Percentiles rank a stretch among this genome's conserved stretches.
Evolutionary conservation across 64 coral and sea anemone species (phyloP).

Genomic region (Hydrozoanthus tunicans): DNA sequence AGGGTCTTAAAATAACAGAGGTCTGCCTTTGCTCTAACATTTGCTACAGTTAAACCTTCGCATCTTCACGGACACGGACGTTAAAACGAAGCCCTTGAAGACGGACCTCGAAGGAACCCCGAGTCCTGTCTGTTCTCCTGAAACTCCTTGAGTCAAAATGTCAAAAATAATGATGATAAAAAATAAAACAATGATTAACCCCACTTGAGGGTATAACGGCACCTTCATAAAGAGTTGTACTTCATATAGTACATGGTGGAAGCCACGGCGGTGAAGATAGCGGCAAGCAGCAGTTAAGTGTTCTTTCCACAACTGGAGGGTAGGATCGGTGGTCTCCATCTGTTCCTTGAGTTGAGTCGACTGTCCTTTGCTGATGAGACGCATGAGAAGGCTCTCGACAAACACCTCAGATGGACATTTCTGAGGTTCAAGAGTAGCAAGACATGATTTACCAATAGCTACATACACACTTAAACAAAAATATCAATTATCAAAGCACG

Average conservation of each 20-base stretch:
- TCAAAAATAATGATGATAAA: neutral
- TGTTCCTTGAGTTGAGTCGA: conserved; percentile 74
- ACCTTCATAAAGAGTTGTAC: conserved; percentile 96
- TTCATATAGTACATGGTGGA: conserved; percentile 80
- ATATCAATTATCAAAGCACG: too few species aligned
- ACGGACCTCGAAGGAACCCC: too few species aligned
- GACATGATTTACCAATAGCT: too few species aligned
- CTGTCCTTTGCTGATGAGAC: conserved; percentile 76
- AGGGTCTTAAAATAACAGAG: too few species aligned
- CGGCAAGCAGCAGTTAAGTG: conserved; percentile 89
- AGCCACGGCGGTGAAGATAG: conserved; percentile 71
- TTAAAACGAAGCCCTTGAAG: too few species aligned
- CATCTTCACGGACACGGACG: too few species aligned
- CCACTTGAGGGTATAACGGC: neutral
- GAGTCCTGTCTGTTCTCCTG: too few species aligned
- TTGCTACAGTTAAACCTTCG: too few species aligned
- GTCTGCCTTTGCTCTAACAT: too few species aligned
- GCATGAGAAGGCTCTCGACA: conserved; percentile 89
- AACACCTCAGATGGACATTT: conserved; percentile 77
- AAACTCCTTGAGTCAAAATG: too few species aligned
- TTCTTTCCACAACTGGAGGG: conserved; percentile 81
- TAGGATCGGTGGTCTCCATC: conserved; percentile 78
- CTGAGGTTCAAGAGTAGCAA: conserved; percentile 29
- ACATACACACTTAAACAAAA: too few species aligned
- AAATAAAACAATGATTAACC: neutral